Conservation (phyloP, 2,888 invertebrate species). For the Caenorhabditis angaria region DNA sequence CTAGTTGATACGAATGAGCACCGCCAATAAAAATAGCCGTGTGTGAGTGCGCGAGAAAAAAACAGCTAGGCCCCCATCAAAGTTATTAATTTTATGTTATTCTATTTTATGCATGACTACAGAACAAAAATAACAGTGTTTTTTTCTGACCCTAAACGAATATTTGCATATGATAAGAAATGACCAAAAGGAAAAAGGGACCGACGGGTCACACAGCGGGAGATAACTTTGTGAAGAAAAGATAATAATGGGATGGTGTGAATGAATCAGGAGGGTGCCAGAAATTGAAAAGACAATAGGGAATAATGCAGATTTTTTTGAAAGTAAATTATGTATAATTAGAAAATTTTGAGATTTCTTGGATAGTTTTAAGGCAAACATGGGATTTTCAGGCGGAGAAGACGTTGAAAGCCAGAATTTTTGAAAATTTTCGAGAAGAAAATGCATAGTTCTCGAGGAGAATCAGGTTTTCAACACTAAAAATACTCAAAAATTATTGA, state of each 20-base stretch:
- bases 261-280: no score
- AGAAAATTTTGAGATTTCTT: background rate
- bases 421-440: background rate
- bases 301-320: no score
- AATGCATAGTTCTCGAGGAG: no score
- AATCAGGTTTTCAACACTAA: background rate
- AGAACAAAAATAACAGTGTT: background rate
- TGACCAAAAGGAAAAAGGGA: background rate
- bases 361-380: background rate
- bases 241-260: background rate
- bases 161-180: no score
- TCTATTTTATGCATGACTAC: background rate
- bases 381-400: background rate
- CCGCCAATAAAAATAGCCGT: background rate
- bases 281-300: no score
- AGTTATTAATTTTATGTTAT: background rate
- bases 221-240: background rate
- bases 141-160: background rate
- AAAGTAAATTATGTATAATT: background rate
- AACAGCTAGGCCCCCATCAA: background rate
- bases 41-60: background rate
- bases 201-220: background rate
- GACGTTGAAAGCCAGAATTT: background rate
- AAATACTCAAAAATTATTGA: background rate
- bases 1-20: constrained; percentile 3